phyloP scores from a whole-genome alignment of 2,797 vertebrate genomes.

The Diplodus sargus region DNA sequence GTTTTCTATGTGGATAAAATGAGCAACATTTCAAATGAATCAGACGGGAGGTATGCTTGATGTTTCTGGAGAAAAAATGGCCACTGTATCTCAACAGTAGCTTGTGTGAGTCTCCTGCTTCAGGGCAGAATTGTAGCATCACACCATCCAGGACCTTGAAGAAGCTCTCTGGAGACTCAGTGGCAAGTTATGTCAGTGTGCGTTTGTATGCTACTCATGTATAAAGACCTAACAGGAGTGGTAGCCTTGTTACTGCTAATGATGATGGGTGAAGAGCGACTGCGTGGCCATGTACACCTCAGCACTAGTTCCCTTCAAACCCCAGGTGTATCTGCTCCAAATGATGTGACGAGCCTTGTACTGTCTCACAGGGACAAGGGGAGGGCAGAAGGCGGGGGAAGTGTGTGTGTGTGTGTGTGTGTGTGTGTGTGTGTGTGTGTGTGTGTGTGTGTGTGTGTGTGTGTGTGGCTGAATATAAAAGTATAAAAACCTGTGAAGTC shows the following conservation, averaged over 20 bases:
- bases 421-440: background rate
- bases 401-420: constrained; percentile 12
- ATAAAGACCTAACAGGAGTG: constrained; percentile 64
- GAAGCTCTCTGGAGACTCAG: constrained; percentile 61
- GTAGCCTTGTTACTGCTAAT: constrained; percentile 78
- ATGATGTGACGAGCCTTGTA: constrained; percentile 62
- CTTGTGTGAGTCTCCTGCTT: constrained; percentile 55
- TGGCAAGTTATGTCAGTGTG: constrained; percentile 60
- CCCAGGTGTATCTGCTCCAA: constrained; percentile 61
- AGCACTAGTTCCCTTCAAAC: constrained; percentile 65
- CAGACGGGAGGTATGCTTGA: constrained; percentile 4
- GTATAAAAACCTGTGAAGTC: constrained; percentile 6
- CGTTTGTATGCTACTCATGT: constrained; percentile 69
- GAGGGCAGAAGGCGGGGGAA: constrained; percentile 6
- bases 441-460: background rate
- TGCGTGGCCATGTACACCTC: constrained; percentile 57
- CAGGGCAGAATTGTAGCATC: constrained; percentile 61
- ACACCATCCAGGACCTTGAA: constrained; percentile 68
- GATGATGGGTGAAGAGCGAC: constrained; percentile 56
- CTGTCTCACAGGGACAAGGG: constrained; percentile 44
- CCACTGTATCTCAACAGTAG: constrained; percentile 37
- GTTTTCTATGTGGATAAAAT: background rate
- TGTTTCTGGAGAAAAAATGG: constrained; percentile 36
- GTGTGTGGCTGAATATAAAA: constrained; percentile 39
- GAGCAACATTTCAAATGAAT: constrained; percentile 11